phyloP scores from a whole-genome alignment of 2,888 invertebrate species.

The Esperia sulphurella region DNA sequence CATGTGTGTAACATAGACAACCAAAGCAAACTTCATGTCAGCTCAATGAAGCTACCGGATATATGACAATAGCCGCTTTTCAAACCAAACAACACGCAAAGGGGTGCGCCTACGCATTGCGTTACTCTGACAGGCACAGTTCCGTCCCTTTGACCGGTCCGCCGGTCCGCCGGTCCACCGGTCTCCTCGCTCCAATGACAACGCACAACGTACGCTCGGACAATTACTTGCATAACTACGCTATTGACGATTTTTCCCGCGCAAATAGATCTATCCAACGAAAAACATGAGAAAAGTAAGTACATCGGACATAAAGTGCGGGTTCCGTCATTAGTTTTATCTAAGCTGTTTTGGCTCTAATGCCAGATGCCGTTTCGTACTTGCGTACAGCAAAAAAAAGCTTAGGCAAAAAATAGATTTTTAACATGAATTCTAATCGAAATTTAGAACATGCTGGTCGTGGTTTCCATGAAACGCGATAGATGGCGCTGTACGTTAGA shows the following conservation, averaged over 20 bases:
- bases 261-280: conserved; percentile 37
- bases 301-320: no score
- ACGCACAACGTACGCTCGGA: conserved; percentile 36
- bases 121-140: conserved; percentile 63
- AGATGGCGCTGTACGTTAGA: no score
- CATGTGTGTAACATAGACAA: conserved; percentile 1
- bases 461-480: no score
- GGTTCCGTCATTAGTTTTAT: no score
- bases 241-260: conserved; percentile 56
- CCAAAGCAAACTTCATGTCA: conserved; percentile 5
- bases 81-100: conserved; percentile 36
- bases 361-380: no score
- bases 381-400: no score
- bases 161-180: conserved; percentile 46
- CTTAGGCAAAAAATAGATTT: no score
- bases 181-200: conserved; percentile 56
- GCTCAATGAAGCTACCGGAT: conserved; percentile 32
- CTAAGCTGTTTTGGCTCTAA: no score
- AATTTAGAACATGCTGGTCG: no score
- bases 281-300: not conserved
- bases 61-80: conserved; percentile 46
- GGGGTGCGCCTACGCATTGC: conserved; percentile 68
- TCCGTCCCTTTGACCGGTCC: conserved; percentile 65
- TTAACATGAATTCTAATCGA: no score
- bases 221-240: conserved; percentile 57